Evolutionary conservation across 2,888 invertebrate genomes (phyloP).

Genomic region (Pecten maximus): DNA sequence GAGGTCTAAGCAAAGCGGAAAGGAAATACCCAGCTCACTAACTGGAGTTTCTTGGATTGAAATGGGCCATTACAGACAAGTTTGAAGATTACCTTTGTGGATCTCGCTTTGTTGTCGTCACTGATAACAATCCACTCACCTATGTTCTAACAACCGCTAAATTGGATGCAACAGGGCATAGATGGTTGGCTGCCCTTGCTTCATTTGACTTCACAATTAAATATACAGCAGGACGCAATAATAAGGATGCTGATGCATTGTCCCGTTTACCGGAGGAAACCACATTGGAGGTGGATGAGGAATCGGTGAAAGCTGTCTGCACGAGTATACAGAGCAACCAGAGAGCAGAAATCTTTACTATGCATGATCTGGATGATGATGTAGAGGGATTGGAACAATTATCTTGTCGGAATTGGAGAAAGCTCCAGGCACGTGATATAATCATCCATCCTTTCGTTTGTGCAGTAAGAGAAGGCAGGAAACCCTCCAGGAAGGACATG

Average conservation of each 20-base stretch:
- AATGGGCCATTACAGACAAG: constrained; percentile 57
- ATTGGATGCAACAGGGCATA: constrained; percentile 59
- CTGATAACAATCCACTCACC: constrained; percentile 61
- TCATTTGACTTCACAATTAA: constrained; percentile 55
- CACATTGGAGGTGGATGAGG: too few species aligned
- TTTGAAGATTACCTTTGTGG: constrained; percentile 54
- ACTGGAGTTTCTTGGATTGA: constrained; percentile 55
- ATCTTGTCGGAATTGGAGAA: too few species aligned
- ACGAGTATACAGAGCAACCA: too few species aligned
- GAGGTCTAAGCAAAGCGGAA: constrained; percentile 52
- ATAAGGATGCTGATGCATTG: constrained; percentile 59
- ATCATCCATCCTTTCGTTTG: too few species aligned
- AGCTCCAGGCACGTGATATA: too few species aligned
- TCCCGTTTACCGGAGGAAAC: constrained; percentile 57
- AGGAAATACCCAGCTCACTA: constrained; percentile 55
- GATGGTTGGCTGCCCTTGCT: constrained; percentile 56
- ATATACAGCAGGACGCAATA: constrained; percentile 57
- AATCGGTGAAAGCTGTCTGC: too few species aligned
- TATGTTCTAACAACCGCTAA: constrained; percentile 57
- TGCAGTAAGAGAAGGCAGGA: constrained; percentile 11
- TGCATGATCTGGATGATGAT: too few species aligned
- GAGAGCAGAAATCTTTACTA: too few species aligned
- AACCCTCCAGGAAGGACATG: background rate
- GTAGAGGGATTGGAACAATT: background rate
- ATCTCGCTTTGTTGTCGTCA: constrained; percentile 51